Conservation (phyloP, 1,140 invertebrate species). For the Diabrotica undecimpunctata region DNA sequence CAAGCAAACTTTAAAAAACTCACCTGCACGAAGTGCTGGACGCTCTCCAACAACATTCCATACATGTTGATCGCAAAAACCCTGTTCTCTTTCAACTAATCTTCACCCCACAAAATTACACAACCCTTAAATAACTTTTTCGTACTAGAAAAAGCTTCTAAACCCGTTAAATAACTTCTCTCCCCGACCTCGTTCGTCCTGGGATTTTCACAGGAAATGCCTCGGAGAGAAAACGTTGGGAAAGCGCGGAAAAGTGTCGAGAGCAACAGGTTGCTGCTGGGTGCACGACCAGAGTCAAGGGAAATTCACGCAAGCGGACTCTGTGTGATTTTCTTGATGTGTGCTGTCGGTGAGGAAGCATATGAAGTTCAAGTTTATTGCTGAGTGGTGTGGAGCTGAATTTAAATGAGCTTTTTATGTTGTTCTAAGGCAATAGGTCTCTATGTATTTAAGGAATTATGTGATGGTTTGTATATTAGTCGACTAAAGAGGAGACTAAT, state of each 20-base stretch:
- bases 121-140: neutral
- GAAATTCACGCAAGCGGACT: constrained; percentile 1
- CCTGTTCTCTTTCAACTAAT: neutral
- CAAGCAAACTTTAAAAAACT: constrained; percentile 25
- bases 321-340: neutral
- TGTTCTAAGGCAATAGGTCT: too few relatives aligned
- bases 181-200: neutral
- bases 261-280: neutral
- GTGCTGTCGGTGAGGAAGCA: neutral
- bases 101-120: neutral
- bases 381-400: neutral
- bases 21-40: constrained; percentile 75
- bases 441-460: too few relatives aligned
- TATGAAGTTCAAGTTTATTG: neutral
- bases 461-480: too few relatives aligned
- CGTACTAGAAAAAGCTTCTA: neutral
- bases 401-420: neutral
- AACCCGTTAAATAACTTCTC: neutral
- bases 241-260: neutral
- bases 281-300: neutral
- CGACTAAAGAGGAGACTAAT: too few relatives aligned
- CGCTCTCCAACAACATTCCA: constrained; percentile 79
- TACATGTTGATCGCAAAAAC: constrained; percentile 62
- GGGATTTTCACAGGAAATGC: neutral
- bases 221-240: neutral